A percentile compares a stretch with the other conserved stretches of the same genome.
phyloP scores from a whole-genome alignment of 2,113 vertebrate genomes.

The Aegotheles bennettii region DNA sequence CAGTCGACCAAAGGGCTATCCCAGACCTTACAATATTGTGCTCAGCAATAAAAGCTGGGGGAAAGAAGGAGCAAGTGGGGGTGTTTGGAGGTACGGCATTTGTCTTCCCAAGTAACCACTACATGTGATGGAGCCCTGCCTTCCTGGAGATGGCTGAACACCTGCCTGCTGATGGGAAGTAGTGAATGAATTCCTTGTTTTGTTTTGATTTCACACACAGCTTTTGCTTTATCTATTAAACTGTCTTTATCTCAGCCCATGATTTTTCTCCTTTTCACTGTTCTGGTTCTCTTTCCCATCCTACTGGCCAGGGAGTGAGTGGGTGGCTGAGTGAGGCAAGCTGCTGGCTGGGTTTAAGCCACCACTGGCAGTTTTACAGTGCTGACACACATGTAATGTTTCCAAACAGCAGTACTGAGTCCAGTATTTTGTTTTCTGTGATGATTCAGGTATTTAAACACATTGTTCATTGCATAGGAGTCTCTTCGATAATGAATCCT shows the following conservation, averaged over 20 bases:
- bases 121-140: background rate
- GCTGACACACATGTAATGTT: background rate
- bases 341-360: background rate
- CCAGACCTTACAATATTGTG: accelerated
- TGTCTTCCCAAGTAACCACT: background rate
- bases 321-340: background rate
- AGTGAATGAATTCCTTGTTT: background rate
- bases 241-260: background rate
- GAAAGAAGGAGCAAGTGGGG: background rate
- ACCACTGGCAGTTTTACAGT: background rate
- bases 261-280: background rate
- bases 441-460: background rate
- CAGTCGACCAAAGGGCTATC: background rate
- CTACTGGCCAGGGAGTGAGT: background rate
- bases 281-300: background rate
- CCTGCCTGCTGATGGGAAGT: background rate
- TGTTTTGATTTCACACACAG: background rate
- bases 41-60: background rate
- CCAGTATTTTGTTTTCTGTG: background rate
- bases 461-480: background rate
- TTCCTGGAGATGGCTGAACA: background rate
- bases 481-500: background rate
- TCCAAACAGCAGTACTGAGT: background rate
- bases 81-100: accelerated
- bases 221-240: background rate